A percentile compares a stretch with the other conserved stretches of the same genome.
Conservation (phyloP, 2,113 vertebrate species). For the Ailuropoda melanoleuca region DNA sequence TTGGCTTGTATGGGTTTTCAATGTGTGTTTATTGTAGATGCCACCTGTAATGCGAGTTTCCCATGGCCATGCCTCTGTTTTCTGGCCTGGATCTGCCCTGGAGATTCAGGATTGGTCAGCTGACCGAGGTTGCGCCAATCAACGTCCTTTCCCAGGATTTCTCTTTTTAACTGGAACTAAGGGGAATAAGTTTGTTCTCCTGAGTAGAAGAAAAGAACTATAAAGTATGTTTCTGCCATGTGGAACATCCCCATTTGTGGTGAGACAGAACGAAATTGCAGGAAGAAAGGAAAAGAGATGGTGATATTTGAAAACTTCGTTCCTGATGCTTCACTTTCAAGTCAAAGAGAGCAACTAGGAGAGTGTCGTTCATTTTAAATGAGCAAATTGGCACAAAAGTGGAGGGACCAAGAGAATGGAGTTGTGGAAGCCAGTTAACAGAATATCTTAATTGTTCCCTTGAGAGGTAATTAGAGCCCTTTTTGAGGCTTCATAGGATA, state of each 20-base stretch:
- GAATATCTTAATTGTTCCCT: background rate
- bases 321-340: background rate
- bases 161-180: background rate
- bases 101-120: background rate
- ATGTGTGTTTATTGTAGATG: background rate
- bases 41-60: rapidly evolving
- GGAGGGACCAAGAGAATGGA: background rate
- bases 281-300: background rate
- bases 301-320: background rate
- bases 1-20: background rate
- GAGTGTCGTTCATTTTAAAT: background rate
- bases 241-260: background rate
- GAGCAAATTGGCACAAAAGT: background rate
- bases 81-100: background rate
- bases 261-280: background rate
- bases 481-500: background rate
- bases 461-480: background rate
- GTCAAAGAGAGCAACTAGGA: background rate
- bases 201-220: background rate
- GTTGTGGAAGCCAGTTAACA: background rate
- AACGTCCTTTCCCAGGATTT: background rate
- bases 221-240: background rate
- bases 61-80: background rate
- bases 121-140: background rate
- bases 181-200: background rate